These are phyloP conservation scores for Riparia riparia DNA, from an alignment of 2,113 vertebrate genomes.

Conservation along the genomic window DNA sequence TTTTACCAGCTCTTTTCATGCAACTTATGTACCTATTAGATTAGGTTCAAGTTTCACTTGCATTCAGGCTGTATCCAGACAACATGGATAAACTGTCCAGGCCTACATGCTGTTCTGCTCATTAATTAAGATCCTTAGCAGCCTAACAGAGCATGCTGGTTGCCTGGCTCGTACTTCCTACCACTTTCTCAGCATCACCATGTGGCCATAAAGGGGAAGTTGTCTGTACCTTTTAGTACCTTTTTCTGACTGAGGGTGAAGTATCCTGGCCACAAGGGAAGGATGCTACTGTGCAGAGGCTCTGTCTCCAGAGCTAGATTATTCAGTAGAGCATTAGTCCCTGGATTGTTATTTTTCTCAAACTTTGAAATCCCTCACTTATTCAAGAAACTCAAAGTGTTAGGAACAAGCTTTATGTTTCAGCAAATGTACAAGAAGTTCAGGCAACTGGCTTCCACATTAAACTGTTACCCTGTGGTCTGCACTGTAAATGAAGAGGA, in stretches of 20 bases:
- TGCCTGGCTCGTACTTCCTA: background rate
- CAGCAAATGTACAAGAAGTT: constrained; percentile 24
- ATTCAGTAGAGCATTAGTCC: background rate
- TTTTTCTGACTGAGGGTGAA: background rate
- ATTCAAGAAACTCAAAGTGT: constrained; percentile 18
- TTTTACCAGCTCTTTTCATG: background rate
- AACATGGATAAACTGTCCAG: background rate
- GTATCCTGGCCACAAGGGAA: background rate
- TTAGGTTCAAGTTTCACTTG: constrained; percentile 13
- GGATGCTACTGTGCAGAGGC: background rate
- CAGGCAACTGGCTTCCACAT: background rate
- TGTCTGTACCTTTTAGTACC: background rate
- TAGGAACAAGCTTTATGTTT: background rate
- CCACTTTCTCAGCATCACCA: background rate
- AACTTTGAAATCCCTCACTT: background rate
- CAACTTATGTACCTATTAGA: background rate
- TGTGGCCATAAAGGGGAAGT: background rate
- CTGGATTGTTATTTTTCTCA: background rate
- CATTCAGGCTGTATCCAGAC: background rate
- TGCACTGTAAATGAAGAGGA: constrained; percentile 16
- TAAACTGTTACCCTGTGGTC: constrained; percentile 29
- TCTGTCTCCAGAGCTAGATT: background rate
- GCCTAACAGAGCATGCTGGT: background rate
- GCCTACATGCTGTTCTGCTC: background rate
- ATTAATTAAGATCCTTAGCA: background rate